Conservation (phyloP, 2,888 invertebrate species). For the Capitulum mitella region DNA sequence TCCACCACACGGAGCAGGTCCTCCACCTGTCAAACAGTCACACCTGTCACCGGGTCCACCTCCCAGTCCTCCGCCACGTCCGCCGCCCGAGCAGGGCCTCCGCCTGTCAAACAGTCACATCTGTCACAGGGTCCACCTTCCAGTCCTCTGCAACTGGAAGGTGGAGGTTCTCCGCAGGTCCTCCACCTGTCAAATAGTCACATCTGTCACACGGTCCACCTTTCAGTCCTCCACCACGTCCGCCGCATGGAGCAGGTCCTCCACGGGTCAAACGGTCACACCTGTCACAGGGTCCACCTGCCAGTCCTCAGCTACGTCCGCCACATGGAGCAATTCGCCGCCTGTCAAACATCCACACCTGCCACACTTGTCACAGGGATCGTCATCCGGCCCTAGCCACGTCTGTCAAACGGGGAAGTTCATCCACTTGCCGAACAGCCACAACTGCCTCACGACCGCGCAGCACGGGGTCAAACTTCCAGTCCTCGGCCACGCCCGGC, state of each 20-base stretch:
- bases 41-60: constrained; percentile 86
- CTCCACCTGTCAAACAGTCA: no score
- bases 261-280: no score
- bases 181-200: no score
- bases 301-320: constrained; percentile 93
- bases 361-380: no score
- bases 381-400: constrained; percentile 90
- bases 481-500: constrained; percentile 92
- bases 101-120: no score
- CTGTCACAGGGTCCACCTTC: constrained; percentile 87
- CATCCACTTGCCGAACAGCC: no score
- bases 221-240: constrained; percentile 94
- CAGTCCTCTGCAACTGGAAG: constrained; percentile 93
- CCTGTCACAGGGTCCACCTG: constrained; percentile 86
- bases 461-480: constrained; percentile 90
- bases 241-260: constrained; percentile 70
- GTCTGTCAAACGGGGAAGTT: constrained; percentile 61
- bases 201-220: constrained; percentile 86
- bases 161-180: constrained; percentile 58
- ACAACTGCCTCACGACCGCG: constrained; percentile 86
- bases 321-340: constrained; percentile 75
- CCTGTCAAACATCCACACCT: no score
- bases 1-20: constrained; percentile 75
- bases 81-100: constrained; percentile 71
- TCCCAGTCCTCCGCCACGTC: constrained; percentile 94